Percentiles rank a stretch among this genome's conserved stretches.
Conservation (phyloP, 2,113 vertebrate species). For the Uropsilus gracilis region DNA sequence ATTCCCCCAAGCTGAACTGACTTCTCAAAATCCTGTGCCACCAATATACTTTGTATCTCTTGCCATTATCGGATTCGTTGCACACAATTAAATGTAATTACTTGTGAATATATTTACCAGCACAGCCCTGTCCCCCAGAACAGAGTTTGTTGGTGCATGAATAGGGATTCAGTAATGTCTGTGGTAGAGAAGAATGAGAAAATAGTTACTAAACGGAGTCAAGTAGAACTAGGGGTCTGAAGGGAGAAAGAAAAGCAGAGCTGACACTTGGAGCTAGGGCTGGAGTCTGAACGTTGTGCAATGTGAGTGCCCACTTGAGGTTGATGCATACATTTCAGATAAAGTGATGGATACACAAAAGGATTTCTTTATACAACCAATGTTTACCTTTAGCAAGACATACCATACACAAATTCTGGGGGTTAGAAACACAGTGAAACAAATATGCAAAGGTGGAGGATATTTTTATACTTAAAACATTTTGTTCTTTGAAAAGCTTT, state of each 20-base stretch:
- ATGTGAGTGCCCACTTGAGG: neutral
- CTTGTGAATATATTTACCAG: neutral
- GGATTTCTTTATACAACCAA: constrained; percentile 28
- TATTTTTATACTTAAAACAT: constrained; percentile 41
- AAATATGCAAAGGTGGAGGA: neutral
- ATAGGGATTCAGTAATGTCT: neutral
- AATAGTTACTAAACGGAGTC: neutral
- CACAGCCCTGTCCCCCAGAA: neutral
- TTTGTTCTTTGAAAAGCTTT: constrained; percentile 13
- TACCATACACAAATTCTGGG: neutral
- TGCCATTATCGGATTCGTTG: neutral
- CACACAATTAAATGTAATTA: neutral
- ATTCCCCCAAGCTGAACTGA: neutral
- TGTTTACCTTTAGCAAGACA: neutral
- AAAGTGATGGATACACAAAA: neutral
- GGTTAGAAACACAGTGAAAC: neutral
- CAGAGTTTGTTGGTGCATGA: neutral
- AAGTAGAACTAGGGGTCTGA: neutral
- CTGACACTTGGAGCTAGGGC: neutral
- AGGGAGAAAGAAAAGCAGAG: neutral
- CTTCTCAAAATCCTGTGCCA: neutral
- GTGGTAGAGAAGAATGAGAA: neutral
- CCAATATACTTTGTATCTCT: neutral
- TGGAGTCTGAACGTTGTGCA: neutral
- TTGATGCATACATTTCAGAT: neutral